phyloP scores from a whole-genome alignment of 2,113 vertebrate genomes.

The Haliaeetus leucogaster region DNA sequence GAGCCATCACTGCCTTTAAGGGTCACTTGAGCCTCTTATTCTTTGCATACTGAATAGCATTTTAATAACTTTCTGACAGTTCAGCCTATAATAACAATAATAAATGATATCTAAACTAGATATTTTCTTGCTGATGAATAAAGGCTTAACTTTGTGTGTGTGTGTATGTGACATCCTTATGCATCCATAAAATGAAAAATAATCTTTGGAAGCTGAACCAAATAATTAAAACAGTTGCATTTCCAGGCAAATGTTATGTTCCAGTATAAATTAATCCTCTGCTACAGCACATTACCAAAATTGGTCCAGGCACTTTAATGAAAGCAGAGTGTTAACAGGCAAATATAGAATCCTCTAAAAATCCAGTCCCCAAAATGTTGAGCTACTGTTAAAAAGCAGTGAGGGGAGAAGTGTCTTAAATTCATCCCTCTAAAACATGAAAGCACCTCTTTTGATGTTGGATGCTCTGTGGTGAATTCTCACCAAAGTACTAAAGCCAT shows the following conservation, averaged over 20 bases:
- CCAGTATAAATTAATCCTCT: background rate
- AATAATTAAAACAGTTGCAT: background rate
- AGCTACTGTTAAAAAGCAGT: background rate
- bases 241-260: background rate
- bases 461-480: background rate
- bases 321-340: background rate
- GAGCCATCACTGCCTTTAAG: background rate
- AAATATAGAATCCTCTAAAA: background rate
- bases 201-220: background rate
- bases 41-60: background rate
- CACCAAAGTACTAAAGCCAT: background rate
- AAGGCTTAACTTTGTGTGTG: background rate
- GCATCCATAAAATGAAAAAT: background rate
- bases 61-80: background rate
- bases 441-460: background rate
- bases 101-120: background rate
- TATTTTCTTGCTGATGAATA: background rate
- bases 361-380: background rate
- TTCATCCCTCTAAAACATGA: background rate
- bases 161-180: background rate
- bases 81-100: background rate
- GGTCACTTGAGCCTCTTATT: background rate
- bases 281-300: background rate
- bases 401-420: background rate
- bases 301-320: background rate